phyloP scores from a whole-genome alignment of 2,797 vertebrate species.

The Carapus acus region DNA sequence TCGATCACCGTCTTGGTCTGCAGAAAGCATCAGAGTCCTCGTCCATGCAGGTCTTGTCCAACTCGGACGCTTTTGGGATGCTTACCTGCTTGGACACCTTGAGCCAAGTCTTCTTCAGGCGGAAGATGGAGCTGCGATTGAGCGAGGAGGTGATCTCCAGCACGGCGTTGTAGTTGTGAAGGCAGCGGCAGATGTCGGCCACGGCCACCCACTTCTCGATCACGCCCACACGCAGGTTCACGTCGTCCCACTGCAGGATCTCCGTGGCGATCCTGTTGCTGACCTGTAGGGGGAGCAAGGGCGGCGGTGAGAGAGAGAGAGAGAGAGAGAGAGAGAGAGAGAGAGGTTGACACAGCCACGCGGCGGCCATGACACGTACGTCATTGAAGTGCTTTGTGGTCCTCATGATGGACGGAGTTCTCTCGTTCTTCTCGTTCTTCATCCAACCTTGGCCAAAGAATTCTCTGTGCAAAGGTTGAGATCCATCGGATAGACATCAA shows the following conservation, averaged over 20 bases:
- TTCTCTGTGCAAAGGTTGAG: constrained; percentile 76
- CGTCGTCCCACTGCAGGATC: constrained; percentile 87
- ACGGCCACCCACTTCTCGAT: constrained; percentile 98
- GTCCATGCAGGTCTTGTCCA: no score
- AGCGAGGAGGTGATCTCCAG: constrained; percentile 94
- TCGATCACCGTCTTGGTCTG: constrained; percentile 95
- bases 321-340: neutral
- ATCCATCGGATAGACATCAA: constrained; percentile 12
- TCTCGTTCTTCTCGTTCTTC: constrained; percentile 93
- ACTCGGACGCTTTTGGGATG: no score
- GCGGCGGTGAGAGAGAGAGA: neutral
- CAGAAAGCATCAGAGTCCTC: constrained; percentile 24
- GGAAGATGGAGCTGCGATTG: constrained; percentile 94
- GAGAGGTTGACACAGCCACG: no score
- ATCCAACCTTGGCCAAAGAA: constrained; percentile 99
- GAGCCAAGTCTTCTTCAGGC: constrained; percentile 96
- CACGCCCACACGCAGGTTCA: constrained; percentile 74
- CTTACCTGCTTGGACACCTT: constrained; percentile 95
- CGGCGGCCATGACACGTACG: no score
- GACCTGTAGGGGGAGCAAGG: constrained; percentile 67
- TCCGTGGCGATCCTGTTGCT: constrained; percentile 93
- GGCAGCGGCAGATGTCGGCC: constrained; percentile 93
- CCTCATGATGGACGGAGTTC: constrained; percentile 94
- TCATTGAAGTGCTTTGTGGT: constrained; percentile 97
- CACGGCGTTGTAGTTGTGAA: constrained; percentile 97